phyloP scores from a whole-genome alignment of 2,797 vertebrate genomes.

The Acanthurus lineatus region DNA sequence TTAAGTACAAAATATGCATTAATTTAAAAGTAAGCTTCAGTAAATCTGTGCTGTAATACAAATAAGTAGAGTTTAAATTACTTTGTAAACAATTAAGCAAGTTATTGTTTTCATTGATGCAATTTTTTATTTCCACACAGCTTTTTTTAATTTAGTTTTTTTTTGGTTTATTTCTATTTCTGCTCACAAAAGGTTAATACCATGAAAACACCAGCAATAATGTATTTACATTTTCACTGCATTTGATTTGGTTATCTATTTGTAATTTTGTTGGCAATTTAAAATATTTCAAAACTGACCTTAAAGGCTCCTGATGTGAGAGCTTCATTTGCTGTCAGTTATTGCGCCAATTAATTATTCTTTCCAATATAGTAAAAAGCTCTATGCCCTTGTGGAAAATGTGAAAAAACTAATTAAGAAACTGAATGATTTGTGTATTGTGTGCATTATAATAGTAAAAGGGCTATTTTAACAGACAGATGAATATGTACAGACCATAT shows the following conservation, averaged over 20 bases:
- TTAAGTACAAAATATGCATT: no score
- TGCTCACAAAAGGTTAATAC: not conserved
- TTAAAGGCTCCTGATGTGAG: not conserved
- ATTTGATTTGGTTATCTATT: not conserved
- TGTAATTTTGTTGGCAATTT: constrained; percentile 9
- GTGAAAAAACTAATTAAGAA: not conserved
- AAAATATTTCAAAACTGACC: constrained; percentile 16
- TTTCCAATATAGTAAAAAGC: not conserved
- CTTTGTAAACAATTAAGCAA: not conserved
- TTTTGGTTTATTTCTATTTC: not conserved
- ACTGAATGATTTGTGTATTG: not conserved
- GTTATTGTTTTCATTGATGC: not conserved
- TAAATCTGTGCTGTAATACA: not conserved
- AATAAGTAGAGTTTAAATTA: not conserved
- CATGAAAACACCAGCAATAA: constrained; percentile 3
- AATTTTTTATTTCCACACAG: no score
- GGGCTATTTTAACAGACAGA: not conserved
- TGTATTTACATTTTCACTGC: not conserved
- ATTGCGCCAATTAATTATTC: constrained; percentile 25
- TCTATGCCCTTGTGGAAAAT: constrained; percentile 10
- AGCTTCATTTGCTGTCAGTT: not conserved
- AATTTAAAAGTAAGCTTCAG: not conserved
- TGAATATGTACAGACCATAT: not conserved
- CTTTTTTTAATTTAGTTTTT: not conserved
- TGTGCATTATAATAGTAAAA: not conserved